Evolutionary conservation across 1,140 invertebrate species (phyloP).

Genomic region (Trypoxylus dichotomus): DNA sequence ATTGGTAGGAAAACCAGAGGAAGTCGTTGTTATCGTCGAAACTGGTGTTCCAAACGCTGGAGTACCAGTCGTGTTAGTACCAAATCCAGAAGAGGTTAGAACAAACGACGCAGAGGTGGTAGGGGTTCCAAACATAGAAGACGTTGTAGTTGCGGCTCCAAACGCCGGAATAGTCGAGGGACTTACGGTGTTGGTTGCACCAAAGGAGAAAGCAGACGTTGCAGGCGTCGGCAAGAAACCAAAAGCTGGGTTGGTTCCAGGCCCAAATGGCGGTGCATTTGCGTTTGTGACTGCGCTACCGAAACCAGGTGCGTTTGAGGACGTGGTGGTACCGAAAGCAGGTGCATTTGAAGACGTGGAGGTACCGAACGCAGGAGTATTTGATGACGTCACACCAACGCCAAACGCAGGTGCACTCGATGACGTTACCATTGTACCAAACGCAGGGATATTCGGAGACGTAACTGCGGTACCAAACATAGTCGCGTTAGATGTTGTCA

Average conservation of each 20-base stretch:
- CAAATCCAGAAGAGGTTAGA: neutral
- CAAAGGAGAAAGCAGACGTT: neutral
- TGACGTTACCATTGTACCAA: neutral
- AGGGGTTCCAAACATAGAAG: neutral
- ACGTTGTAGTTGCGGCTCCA: neutral
- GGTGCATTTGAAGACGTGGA: neutral
- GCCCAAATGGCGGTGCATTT: too few relatives aligned
- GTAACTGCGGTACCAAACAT: neutral
- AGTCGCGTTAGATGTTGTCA: neutral
- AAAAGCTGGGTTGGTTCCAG: neutral
- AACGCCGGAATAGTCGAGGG: neutral
- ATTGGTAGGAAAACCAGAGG: neutral
- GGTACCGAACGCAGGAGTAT: neutral
- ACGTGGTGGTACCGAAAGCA: neutral
- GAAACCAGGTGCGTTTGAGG: neutral
- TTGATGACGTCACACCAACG: neutral
- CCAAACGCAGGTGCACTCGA: neutral
- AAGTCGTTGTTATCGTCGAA: neutral
- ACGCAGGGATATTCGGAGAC: neutral
- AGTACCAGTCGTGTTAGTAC: neutral
- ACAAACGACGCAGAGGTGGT: neutral
- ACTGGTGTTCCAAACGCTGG: neutral
- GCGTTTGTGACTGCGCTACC: neutral
- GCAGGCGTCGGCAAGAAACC: neutral
- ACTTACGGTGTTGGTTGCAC: neutral